phyloP scores from a whole-genome alignment of 2,797 vertebrate genomes.

The Manis crassicaudata region DNA sequence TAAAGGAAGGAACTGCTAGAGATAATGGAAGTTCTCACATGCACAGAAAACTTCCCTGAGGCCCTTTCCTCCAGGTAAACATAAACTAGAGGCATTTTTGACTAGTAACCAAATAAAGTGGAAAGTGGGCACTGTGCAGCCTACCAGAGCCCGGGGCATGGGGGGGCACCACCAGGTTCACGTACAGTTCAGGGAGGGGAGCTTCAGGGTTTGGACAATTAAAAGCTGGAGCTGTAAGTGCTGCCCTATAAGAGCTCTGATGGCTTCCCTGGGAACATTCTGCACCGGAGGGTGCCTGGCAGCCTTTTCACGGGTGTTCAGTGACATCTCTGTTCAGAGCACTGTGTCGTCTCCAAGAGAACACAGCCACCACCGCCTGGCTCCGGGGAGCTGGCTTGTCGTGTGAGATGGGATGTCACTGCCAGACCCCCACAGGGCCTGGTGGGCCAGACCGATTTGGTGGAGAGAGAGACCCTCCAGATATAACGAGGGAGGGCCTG shows the following conservation, averaged over 20 bases:
- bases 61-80: constrained; percentile 77
- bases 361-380: neutral
- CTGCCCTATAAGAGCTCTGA: neutral
- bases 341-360: neutral
- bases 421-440: neutral
- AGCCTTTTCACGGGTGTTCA: neutral
- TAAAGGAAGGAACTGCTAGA: constrained; percentile 57
- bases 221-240: neutral
- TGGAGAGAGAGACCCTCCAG: neutral
- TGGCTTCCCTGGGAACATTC: neutral
- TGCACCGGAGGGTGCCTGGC: neutral
- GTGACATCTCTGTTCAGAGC: neutral
- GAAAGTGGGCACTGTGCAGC: constrained; percentile 81
- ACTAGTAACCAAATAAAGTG: constrained; percentile 79
- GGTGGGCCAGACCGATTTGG: neutral
- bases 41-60: constrained; percentile 63
- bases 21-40: constrained; percentile 55
- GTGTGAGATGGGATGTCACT: neutral
- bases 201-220: neutral
- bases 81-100: constrained; percentile 73
- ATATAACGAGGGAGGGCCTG: neutral
- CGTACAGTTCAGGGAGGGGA: neutral
- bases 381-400: neutral
- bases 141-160: constrained; percentile 60
- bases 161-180: constrained; percentile 61